Evolutionary conservation across 2,888 invertebrate genomes (phyloP).

Genomic region (Apoda limacodes): DNA sequence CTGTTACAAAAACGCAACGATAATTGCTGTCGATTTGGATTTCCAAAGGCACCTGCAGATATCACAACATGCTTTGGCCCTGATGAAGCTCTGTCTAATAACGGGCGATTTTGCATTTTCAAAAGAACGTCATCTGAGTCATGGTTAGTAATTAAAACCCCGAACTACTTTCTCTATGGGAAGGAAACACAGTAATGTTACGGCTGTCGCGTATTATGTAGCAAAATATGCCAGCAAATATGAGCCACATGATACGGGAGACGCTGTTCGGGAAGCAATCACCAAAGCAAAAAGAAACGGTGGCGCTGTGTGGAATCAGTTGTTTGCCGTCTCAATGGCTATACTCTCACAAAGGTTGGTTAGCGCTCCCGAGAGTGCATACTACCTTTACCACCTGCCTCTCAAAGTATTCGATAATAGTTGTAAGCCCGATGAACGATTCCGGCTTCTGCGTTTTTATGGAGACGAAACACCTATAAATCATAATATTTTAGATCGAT

Average conservation of each 20-base stretch:
- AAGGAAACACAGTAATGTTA: constrained; percentile 28
- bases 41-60: constrained; percentile 19
- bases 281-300: constrained; percentile 21
- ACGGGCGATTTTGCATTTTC: constrained; percentile 26
- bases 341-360: constrained; percentile 23
- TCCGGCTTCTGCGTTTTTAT: constrained; percentile 23
- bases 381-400: constrained; percentile 25
- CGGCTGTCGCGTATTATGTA: constrained; percentile 28
- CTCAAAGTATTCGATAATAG: constrained; percentile 26
- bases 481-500: constrained; percentile 24
- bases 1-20: constrained; percentile 19
- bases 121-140: constrained; percentile 20
- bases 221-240: constrained; percentile 26
- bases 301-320: constrained; percentile 19
- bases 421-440: constrained; percentile 24
- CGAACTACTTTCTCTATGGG: constrained; percentile 22
- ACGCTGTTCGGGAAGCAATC: constrained; percentile 21
- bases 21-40: constrained; percentile 20
- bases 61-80: constrained; percentile 22
- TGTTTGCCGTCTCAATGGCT: constrained; percentile 23
- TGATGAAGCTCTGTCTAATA: constrained; percentile 26
- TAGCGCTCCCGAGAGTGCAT: constrained; percentile 26
- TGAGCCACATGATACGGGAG: constrained; percentile 24
- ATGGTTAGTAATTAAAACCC: constrained; percentile 30
- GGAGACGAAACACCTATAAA: constrained; percentile 20